Evolutionary conservation across 2,113 vertebrate genomes (phyloP).

Genomic region (Antigone vipio): DNA sequence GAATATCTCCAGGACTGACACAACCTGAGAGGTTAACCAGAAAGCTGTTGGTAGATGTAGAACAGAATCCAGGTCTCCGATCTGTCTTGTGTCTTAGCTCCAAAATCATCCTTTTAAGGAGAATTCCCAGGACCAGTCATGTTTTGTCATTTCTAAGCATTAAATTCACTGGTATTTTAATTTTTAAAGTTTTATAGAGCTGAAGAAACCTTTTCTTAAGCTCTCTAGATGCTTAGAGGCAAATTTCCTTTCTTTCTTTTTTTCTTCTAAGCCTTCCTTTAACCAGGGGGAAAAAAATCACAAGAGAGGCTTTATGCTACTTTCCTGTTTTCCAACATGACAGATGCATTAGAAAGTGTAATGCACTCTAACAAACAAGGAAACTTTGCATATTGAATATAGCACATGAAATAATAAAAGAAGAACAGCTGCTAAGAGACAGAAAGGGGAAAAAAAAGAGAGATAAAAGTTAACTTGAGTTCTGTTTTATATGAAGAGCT

Average conservation of each 20-base stretch:
- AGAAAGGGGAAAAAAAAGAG: constrained; percentile 12
- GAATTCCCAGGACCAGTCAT: background rate
- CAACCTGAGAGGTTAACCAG: background rate
- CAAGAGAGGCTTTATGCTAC: constrained; percentile 50
- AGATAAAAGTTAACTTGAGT: constrained; percentile 60
- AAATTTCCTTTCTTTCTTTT: background rate
- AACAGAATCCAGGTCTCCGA: constrained; percentile 3
- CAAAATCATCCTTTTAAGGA: background rate
- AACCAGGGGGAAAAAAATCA: background rate
- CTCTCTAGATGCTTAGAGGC: constrained; percentile 10
- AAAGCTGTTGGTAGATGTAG: background rate
- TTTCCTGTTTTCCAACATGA: constrained; percentile 59
- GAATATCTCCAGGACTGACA: background rate
- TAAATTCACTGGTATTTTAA: constrained; percentile 25
- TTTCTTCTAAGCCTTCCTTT: background rate
- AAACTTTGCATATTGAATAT: constrained; percentile 62
- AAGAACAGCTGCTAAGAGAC: constrained; percentile 58
- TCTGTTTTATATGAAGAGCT: constrained; percentile 53
- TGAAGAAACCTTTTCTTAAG: constrained; percentile 4
- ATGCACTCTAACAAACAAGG: constrained; percentile 63
- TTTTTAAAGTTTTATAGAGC: constrained; percentile 31
- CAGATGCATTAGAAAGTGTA: constrained; percentile 68
- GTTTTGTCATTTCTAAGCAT: constrained; percentile 22
- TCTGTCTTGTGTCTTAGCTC: background rate
- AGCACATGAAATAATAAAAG: constrained; percentile 67